Evolutionary conservation across 2,113 vertebrate genomes (phyloP).

Genomic region (Columba janthina): DNA sequence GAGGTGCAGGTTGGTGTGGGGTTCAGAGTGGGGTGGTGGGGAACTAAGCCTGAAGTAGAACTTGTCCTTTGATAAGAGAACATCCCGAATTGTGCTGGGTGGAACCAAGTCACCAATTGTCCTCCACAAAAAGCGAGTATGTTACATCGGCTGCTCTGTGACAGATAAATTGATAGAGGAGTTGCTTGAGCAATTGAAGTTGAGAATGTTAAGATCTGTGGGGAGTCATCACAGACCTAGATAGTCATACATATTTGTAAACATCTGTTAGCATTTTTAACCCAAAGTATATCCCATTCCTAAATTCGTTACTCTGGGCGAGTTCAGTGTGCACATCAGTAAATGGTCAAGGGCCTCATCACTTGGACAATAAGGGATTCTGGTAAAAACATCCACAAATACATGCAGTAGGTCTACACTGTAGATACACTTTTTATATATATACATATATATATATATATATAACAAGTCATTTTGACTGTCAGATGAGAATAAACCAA

Average conservation of each 20-base stretch:
- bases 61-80: background rate
- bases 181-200: background rate
- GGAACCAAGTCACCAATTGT: background rate
- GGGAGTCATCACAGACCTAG: background rate
- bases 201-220: background rate
- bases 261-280: background rate
- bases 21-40: background rate
- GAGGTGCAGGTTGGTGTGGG: background rate
- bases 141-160: background rate
- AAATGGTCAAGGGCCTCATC: background rate
- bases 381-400: background rate
- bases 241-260: background rate
- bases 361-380: background rate
- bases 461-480: background rate
- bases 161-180: background rate
- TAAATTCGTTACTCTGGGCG: background rate
- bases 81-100: background rate
- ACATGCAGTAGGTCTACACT: background rate
- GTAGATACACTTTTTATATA: background rate
- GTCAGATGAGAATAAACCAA: background rate
- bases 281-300: background rate
- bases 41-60: background rate
- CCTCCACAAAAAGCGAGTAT: accelerated
- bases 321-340: accelerated
- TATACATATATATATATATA: no score